Base-by-base conservation (phyloP, 1,140 invertebrate genomes). In the Holcopasites calliopsidis region DNA sequence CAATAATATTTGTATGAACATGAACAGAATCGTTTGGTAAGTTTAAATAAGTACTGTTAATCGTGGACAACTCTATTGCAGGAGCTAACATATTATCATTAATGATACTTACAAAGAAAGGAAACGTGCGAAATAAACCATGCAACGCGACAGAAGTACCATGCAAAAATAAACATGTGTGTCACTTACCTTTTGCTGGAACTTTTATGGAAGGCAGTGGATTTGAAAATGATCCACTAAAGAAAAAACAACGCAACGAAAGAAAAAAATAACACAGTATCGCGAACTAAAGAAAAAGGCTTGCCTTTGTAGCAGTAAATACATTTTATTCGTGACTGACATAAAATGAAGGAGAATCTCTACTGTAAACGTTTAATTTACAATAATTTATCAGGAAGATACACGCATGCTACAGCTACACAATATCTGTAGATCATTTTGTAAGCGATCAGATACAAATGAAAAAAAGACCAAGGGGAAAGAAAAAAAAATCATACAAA, bases 371-470 rank as follows among this genome's bases (percentile, higher is more conserved):
- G 58, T 75, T 74, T 49, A 78, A 86, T 85, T 79, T 85, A 86
- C 77, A 86, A 85, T 86, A 84, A 83, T 76, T 88, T 84, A 85
- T 81, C 68, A 65, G 73, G 72, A 62, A 83, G 60, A 78, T 87
- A 87, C 82, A 87, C 83, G 72, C 88, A 89, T 89, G 88, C 88
- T 87, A 87, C 79, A 72, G 80, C 79, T 87, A 85, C 71, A 58
- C 52, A 47, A 72, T 58, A 50, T 79, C 21, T 60, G 58, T 79
- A 77, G 16, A 50, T 33, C 18, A 23, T 76, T 52, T 55, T 31
- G 44, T 57, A 54, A 70, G 55, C 73, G 35, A 71, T 55, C 72
- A 50, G 33, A 77, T 77, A 77, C 49, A 75, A 26, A 82, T 76
- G 69, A 70, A 83, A 80, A 44, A 38, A 76, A 77, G n/a, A 54